These are phyloP conservation scores for Drosophila repletoides DNA, from an alignment of 1,140 invertebrate genomes.

Conservation along the genomic window DNA sequence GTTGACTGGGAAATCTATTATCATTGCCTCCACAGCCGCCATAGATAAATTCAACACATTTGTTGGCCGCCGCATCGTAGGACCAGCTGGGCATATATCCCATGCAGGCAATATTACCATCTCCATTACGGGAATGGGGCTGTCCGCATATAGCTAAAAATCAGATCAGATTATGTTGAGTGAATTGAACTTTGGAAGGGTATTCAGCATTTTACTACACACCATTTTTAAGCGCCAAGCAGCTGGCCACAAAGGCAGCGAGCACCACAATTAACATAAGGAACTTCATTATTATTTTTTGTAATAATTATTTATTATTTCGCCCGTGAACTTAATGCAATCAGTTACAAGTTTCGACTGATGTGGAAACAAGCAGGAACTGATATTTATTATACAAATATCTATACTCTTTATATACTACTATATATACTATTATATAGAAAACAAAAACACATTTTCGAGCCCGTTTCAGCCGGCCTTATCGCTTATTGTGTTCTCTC, in stretches of 20 bases:
- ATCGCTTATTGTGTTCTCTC: no score
- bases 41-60: constrained; percentile 89
- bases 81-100: constrained; percentile 59
- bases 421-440: no score
- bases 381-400: no score
- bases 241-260: background rate
- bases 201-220: background rate
- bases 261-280: background rate
- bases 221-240: background rate
- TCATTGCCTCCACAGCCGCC: constrained; percentile 93
- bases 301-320: no score
- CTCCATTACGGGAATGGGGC: constrained; percentile 28
- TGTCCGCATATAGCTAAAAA: constrained; percentile 5
- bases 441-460: no score
- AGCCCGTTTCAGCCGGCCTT: no score
- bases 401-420: no score
- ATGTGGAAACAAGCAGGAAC: no score
- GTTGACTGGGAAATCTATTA: constrained; percentile 87
- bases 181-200: background rate
- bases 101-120: constrained; percentile 30
- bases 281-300: background rate
- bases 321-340: no score
- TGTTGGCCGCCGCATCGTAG: constrained; percentile 87
- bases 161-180: background rate
- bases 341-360: no score